These are phyloP conservation scores for Trichechus manatus DNA, from an alignment of 2,113 vertebrate genomes.

Conservation along the genomic window DNA sequence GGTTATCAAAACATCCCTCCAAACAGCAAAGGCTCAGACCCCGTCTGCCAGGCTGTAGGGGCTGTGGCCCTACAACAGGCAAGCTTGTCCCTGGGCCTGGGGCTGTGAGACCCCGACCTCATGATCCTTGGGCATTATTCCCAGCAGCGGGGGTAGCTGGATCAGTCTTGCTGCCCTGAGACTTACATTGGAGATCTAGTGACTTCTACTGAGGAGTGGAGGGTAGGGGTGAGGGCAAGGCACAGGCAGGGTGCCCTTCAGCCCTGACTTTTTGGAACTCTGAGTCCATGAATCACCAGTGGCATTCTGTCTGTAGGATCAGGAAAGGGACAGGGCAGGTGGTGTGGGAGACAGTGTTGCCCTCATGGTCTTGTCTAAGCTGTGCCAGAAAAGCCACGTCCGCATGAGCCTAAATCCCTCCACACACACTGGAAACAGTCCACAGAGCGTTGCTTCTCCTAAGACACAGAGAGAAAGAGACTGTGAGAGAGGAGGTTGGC, in stretches of 20 bases:
- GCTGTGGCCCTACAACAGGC: background rate
- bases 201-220: background rate
- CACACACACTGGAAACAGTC: background rate
- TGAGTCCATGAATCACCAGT: background rate
- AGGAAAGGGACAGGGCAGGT: background rate
- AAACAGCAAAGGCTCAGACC: conserved; percentile 68
- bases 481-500: background rate
- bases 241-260: background rate
- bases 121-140: background rate
- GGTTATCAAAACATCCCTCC: conserved; percentile 82
- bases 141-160: background rate
- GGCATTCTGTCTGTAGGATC: background rate
- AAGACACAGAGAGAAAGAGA: background rate
- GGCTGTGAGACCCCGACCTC: background rate
- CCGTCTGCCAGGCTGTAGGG: background rate
- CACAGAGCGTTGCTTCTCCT: background rate
- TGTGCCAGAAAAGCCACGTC: background rate
- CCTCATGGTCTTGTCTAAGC: background rate
- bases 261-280: background rate
- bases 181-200: background rate
- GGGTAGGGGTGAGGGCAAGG: background rate
- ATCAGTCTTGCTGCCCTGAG: background rate
- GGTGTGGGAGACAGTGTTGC: background rate
- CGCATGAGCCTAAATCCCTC: background rate
- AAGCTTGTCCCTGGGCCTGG: background rate